Base-by-base conservation (phyloP, 2,113 vertebrate genomes). In the Tenrec ecaudatus region DNA sequence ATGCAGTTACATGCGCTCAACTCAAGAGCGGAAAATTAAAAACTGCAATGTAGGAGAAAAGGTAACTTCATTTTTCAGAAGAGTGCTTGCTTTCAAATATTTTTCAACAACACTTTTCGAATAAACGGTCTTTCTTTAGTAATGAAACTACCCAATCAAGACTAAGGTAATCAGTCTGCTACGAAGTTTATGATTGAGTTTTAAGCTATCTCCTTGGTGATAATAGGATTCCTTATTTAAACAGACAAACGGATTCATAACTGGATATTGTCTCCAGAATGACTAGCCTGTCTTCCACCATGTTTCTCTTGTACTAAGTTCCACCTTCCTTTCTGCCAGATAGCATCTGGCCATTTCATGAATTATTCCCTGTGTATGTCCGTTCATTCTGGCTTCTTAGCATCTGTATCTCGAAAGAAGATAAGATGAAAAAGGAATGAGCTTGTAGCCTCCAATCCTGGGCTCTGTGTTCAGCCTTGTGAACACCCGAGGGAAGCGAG, bases 381-480 rank as follows among this genome's bases (percentile, higher is more conserved):
- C 14, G 79, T 92, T 85, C 64, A 27, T 94, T 94, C 86, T 77
- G 92, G 95, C 75, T 93, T 95, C 11, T 79, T 85, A 76, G 91
- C n/a, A 94, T 86, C 94, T 40, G 36, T 75, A 84, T 92, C 80
- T 71, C 79, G 84, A 87, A 92, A 93, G 47, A 92, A 90, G 75
- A 80, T 94, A 80, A 89, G 87, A 91, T 96, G 77, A 89, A 95
- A 96, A 97, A 92, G 94, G 64, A 95, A 95, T 93, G 90, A 96
- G 62, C 47, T 19, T 87, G 31, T 91, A 66, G 88, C 91, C 36
- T 95, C 85, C 47, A 90, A n/a, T 81, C 64, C 25, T 88, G 57
- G 66, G 16, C 71, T 94, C 85, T 93, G 86, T 90, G 40, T 88
- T 87, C 76, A 95, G 47, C 92, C 23, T 66, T 91, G 6, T 88